phyloP scores from a whole-genome alignment of 2,888 invertebrate species.

The Caenorhabditis sp. region DNA sequence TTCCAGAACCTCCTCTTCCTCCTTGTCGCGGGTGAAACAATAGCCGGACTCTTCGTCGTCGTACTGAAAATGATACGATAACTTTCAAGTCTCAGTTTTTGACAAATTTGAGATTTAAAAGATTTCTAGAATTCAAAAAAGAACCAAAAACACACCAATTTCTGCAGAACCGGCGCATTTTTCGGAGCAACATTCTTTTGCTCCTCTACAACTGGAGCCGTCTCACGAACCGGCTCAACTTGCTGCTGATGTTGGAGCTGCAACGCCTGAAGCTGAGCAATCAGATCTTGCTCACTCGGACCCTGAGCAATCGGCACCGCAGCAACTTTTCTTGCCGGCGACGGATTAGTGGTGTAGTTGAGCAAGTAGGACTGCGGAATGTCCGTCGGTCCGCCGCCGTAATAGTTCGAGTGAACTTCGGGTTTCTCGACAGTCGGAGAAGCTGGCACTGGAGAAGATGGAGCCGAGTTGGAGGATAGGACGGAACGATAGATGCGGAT shows the following conservation, averaged over 20 bases:
- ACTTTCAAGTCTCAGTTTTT: too few species aligned
- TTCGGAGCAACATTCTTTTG: slow-evolving; percentile 3
- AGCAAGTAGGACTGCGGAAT: slow-evolving; percentile 63
- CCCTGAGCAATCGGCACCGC: slow-evolving; percentile 6
- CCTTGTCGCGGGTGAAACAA: slow-evolving; percentile 47
- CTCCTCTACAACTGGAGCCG: neutral
- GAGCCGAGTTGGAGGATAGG: slow-evolving; percentile 49
- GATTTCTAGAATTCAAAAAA: too few species aligned
- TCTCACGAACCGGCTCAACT: slow-evolving; percentile 5
- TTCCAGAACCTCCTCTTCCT: slow-evolving; percentile 22
- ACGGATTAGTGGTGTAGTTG: slow-evolving; percentile 29
- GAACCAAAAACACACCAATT: too few species aligned
- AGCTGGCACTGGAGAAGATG: slow-evolving; percentile 38
- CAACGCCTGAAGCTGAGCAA: slow-evolving; percentile 45
- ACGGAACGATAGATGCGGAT: slow-evolving; percentile 62
- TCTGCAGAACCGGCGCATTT: slow-evolving; percentile 35
- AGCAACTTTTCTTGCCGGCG: slow-evolving; percentile 10
- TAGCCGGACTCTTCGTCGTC: slow-evolving; percentile 61
- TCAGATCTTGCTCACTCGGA: slow-evolving; percentile 30
- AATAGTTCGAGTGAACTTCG: slow-evolving; percentile 59
- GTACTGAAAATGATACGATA: slow-evolving; percentile 41
- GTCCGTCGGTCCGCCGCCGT: slow-evolving; percentile 61
- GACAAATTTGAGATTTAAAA: too few species aligned
- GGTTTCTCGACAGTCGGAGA: slow-evolving; percentile 44
- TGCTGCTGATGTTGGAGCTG: slow-evolving; percentile 23